A percentile compares a stretch with the other conserved stretches of the same genome.
These are phyloP conservation scores for Piscicola geometra DNA, from an alignment of 2,888 invertebrate species.

Conservation along the genomic window DNA sequence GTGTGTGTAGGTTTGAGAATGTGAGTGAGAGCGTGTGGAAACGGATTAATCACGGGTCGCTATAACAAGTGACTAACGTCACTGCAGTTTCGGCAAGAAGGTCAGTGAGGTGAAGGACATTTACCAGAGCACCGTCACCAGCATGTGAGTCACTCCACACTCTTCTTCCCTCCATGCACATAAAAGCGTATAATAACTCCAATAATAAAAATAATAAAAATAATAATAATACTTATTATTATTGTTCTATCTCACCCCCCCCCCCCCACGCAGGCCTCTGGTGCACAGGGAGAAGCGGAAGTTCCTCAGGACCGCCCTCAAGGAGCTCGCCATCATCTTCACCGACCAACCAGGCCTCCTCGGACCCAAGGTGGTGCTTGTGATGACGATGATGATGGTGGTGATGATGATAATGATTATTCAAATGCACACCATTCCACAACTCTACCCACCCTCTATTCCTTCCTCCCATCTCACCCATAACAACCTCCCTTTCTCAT, in stretches of 20 bases:
- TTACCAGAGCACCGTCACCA: constrained; percentile 80
- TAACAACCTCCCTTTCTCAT: no score
- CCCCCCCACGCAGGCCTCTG: constrained; percentile 62
- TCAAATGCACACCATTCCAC: no score
- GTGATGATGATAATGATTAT: no score
- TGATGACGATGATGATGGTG: no score
- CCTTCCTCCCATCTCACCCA: no score
- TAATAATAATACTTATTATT: neutral
- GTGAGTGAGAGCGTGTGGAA: no score
- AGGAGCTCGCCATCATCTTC: constrained; percentile 87
- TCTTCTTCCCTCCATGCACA: neutral
- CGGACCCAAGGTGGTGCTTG: constrained; percentile 83
- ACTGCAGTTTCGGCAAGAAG: constrained; percentile 61
- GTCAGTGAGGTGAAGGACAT: constrained; percentile 93
- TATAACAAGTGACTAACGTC: no score
- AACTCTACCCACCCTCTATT: no score
- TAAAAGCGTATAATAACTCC: neutral
- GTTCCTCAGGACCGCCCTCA: constrained; percentile 87
- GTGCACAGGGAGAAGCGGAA: constrained; percentile 91
- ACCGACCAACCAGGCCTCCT: constrained; percentile 95
- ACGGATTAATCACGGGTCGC: no score
- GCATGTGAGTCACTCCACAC: constrained; percentile 62
- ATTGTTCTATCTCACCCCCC: neutral
- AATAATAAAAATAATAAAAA: neutral
- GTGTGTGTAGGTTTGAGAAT: no score